phyloP scores from a whole-genome alignment of 2,888 invertebrate genomes.

The Drosophila anceps region DNA sequence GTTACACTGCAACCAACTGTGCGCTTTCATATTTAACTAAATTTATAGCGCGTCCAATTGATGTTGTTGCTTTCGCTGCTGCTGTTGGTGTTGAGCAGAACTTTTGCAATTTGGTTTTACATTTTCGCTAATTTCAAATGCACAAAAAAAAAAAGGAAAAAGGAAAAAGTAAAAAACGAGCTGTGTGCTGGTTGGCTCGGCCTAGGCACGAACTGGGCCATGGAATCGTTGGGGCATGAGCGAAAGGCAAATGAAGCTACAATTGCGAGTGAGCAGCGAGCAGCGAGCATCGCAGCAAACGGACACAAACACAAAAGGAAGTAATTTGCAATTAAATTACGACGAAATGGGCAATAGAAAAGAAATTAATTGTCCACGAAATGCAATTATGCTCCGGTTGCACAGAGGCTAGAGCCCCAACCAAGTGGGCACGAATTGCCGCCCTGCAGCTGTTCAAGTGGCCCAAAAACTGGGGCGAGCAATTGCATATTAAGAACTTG shows the following conservation, averaged over 20 bases:
- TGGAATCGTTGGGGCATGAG: slow-evolving; percentile 49
- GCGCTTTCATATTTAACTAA: slow-evolving; percentile 42
- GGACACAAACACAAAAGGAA: slow-evolving; percentile 81
- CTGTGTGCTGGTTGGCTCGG: slow-evolving; percentile 32
- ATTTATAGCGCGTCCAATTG: slow-evolving; percentile 49
- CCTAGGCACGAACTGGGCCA: slow-evolving; percentile 48
- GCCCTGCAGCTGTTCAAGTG: slow-evolving; percentile 35
- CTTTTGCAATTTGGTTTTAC: slow-evolving; percentile 71
- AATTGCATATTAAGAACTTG: slow-evolving; percentile 72
- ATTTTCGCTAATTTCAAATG: slow-evolving; percentile 60
- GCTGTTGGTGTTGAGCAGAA: slow-evolving; percentile 44
- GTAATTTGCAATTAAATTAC: slow-evolving; percentile 86
- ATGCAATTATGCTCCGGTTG: slow-evolving; percentile 85
- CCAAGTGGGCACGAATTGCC: slow-evolving; percentile 30
- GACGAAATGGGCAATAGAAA: slow-evolving; percentile 85
- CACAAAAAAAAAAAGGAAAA: slow-evolving; percentile 10
- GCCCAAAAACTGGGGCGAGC: slow-evolving; percentile 35
- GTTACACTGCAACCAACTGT: slow-evolving; percentile 23
- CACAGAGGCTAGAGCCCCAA: slow-evolving; percentile 46
- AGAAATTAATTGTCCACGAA: slow-evolving; percentile 86
- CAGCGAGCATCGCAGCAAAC: slow-evolving; percentile 31
- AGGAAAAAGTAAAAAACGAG: slow-evolving; percentile 12
- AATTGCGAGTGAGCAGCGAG: slow-evolving; percentile 53
- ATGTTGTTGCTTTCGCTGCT: slow-evolving; percentile 15
- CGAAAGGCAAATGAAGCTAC: slow-evolving; percentile 79